These are phyloP conservation scores for Philereme vetulata DNA, from an alignment of 2,888 invertebrate genomes.

Conservation along the genomic window DNA sequence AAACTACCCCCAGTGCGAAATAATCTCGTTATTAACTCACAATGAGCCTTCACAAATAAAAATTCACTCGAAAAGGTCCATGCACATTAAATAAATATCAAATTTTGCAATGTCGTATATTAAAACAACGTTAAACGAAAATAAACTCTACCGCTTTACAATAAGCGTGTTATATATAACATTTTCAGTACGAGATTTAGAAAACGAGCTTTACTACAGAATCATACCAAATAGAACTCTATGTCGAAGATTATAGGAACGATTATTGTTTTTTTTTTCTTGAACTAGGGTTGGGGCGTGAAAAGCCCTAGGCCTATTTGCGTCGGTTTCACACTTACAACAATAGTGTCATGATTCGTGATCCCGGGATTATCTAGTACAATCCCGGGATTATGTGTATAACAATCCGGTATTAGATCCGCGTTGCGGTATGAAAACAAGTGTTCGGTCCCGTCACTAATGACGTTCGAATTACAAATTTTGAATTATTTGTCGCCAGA, in stretches of 20 bases:
- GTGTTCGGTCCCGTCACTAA: slow-evolving; percentile 70
- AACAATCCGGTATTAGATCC: slow-evolving; percentile 64
- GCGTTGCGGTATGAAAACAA: slow-evolving; percentile 77
- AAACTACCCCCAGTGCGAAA: slow-evolving; percentile 55
- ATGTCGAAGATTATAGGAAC: rapidly evolving
- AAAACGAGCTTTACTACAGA: slow-evolving; percentile 54
- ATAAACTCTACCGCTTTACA: not conserved
- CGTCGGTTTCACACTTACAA: slow-evolving; percentile 84
- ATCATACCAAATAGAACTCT: slow-evolving; percentile 43
- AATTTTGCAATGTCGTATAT: slow-evolving; percentile 29
- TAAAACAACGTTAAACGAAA: slow-evolving; percentile 27
- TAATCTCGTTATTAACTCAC: slow-evolving; percentile 71
- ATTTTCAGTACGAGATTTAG: slow-evolving; percentile 38
- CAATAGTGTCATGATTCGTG: slow-evolving; percentile 84
- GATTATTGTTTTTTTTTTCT: slow-evolving; percentile 37
- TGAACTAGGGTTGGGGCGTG: slow-evolving; percentile 40
- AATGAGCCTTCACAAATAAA: slow-evolving; percentile 67
- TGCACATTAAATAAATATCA: slow-evolving; percentile 49
- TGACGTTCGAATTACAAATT: slow-evolving; percentile 69
- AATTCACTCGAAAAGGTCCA: slow-evolving; percentile 62
- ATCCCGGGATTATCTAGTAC: slow-evolving; percentile 79
- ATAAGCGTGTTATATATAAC: slow-evolving; percentile 28
- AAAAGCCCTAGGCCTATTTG: slow-evolving; percentile 75
- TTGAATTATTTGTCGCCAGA: slow-evolving; percentile 42
- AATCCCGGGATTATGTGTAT: slow-evolving; percentile 57